Conservation (phyloP, 1,140 invertebrate genomes). For the Aphis gossypii region DNA sequence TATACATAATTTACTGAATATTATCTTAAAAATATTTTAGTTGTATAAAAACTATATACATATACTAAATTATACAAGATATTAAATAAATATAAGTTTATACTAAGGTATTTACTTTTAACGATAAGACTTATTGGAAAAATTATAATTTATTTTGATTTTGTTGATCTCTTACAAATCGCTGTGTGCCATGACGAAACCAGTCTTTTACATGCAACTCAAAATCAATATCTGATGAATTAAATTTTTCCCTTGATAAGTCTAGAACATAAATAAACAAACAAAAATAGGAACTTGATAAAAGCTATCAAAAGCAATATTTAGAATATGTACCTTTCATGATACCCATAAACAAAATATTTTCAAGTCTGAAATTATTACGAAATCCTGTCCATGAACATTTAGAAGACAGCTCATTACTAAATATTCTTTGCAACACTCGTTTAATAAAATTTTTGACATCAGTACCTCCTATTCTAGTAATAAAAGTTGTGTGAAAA, state of each 20-base stretch:
- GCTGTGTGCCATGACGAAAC: neutral
- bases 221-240: neutral
- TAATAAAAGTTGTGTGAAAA: too few species aligned
- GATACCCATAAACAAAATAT: neutral
- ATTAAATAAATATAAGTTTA: too few species aligned
- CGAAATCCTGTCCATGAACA: neutral
- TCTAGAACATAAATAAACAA: neutral
- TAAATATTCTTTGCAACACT: neutral
- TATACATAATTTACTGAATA: too few species aligned
- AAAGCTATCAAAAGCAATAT: too few species aligned
- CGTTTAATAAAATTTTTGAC: too few species aligned
- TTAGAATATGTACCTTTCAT: conserved; percentile 13
- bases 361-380: neutral
- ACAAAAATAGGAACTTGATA: neutral
- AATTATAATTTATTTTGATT: neutral
- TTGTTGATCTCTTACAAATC: neutral
- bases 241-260: neutral
- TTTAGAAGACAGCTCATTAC: neutral
- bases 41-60: too few species aligned
- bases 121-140: too few species aligned
- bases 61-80: too few species aligned
- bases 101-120: too few species aligned
- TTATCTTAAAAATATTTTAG: too few species aligned
- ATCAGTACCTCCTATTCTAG: too few species aligned
- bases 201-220: neutral